A percentile compares a stretch with the other conserved stretches of the same genome.
phyloP scores from a whole-genome alignment of 2,888 invertebrate species.

The Quadroppia sp. region DNA sequence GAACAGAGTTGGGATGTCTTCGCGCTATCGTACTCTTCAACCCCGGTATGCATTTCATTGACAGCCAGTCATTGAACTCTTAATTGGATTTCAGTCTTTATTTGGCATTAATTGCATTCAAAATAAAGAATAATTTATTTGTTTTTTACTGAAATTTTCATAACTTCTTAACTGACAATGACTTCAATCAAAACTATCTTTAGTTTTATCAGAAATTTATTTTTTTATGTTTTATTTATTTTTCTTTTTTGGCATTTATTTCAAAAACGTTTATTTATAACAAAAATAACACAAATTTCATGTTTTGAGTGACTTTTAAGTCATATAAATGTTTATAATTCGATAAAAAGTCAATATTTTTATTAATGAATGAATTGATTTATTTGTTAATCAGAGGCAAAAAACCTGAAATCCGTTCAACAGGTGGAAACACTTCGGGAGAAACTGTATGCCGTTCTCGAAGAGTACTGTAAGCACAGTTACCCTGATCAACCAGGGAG shows the following conservation, averaged over 20 bases:
- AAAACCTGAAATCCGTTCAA: constrained; percentile 74
- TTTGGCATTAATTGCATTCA: neutral
- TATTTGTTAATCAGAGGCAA: constrained; percentile 63
- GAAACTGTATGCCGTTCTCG: constrained; percentile 88
- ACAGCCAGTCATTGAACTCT: neutral
- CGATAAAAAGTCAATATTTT: too few species aligned
- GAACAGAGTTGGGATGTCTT: constrained; percentile 88
- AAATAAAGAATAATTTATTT: neutral
- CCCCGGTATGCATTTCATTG: constrained; percentile 63
- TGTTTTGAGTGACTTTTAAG: neutral
- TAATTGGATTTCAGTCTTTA: neutral
- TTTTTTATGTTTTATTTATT: too few species aligned
- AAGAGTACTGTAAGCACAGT: constrained; percentile 84
- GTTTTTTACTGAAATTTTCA: neutral
- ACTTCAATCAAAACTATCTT: too few species aligned
- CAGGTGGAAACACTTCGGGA: constrained; percentile 83
- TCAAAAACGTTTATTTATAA: neutral
- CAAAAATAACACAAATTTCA: neutral
- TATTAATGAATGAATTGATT: neutral
- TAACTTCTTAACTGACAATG: too few species aligned
- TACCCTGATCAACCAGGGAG: constrained; percentile 88
- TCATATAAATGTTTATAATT: too few species aligned
- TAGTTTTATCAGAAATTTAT: too few species aligned
- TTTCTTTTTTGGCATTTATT: neutral
- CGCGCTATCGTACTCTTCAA: constrained; percentile 92